Evolutionary conservation across 2,797 vertebrate species (phyloP), one percentile per base, ranked within the genome.

Genomic region (Hippocampus kuda): DNA sequence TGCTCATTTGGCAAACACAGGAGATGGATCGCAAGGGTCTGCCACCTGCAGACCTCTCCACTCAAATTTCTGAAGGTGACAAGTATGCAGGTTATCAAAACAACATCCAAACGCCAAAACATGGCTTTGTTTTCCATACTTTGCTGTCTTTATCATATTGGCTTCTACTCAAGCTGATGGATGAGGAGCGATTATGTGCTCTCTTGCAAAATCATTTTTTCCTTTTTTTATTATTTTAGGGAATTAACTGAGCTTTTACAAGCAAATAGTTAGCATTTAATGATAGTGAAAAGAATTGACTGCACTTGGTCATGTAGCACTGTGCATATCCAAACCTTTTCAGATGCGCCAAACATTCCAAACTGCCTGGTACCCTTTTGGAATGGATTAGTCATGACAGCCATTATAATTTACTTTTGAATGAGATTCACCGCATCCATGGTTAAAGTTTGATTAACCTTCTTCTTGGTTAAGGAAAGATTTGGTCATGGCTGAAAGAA

Each of bases 51-150:
- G 76, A 82, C 81, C 77, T 78, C 65, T 53, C 54, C 44, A 4
- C 81, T 87, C 80, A 8, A 68, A 81, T 89, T 88, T 85, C 85
- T 72, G 69, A 75, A 2, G 65, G n/a, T 24, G 72, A 77, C 57
- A 27, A 74, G 70, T 78, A 84, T 78, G 79, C 81, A 84, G 84
- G 84, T 76, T 68, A 73, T 68, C 79, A 76, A 20, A 81, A 83
- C 78, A 79, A 67, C 16, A 71, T 46, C 30, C 65, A 70, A 73
- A 73, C 63, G 70, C 18, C 81, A 72, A 79, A 85, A 85, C 70
- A 80, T 2, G 8, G 57, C 38, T 70, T 75, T 71, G 69, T 79
- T 84, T 79, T 64, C 70, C 76, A 79, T 79, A 69, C 65, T 70
- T 85, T 26, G 24, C 34, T 4, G 42, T 70, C 71, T 73, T 75